Evolutionary conservation across 2,797 vertebrate genomes (phyloP).

Genomic region (Chrysolophus pictus): DNA sequence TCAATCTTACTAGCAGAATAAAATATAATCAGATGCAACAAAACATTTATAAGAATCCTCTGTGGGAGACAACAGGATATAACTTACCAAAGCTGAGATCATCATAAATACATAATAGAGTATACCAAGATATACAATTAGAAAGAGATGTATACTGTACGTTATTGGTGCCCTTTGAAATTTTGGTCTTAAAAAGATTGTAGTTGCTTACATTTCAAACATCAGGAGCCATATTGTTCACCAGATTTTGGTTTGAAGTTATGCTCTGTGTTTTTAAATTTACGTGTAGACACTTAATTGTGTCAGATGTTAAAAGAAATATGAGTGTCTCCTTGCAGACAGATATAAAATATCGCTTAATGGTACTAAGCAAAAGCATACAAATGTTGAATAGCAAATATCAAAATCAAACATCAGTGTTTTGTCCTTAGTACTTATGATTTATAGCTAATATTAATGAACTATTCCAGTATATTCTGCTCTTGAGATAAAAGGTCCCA

Average conservation of each 20-base stretch:
- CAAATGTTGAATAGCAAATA: not conserved
- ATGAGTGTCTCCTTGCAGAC: fast-evolving
- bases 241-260: conserved; percentile 17
- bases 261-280: not conserved
- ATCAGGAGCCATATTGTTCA: not conserved
- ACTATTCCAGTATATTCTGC: not conserved
- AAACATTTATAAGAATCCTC: not conserved
- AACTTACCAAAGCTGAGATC: not conserved
- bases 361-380: not conserved
- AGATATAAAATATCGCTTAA: not conserved
- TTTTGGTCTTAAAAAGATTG: conserved; percentile 14
- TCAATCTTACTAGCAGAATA: not conserved
- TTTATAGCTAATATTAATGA: not conserved
- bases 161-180: conserved; percentile 13
- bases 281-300: not conserved
- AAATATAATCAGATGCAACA: not conserved
- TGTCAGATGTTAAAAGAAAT: not conserved
- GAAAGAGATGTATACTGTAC: not conserved
- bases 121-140: conserved; percentile 19
- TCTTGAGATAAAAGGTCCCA: not conserved
- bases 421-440: not conserved
- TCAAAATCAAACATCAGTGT: not conserved
- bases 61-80: not conserved
- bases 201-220: conserved; percentile 34
- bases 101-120: not conserved